Conservation (phyloP, 2,113 vertebrate species). For the Carassius auratus region DNA sequence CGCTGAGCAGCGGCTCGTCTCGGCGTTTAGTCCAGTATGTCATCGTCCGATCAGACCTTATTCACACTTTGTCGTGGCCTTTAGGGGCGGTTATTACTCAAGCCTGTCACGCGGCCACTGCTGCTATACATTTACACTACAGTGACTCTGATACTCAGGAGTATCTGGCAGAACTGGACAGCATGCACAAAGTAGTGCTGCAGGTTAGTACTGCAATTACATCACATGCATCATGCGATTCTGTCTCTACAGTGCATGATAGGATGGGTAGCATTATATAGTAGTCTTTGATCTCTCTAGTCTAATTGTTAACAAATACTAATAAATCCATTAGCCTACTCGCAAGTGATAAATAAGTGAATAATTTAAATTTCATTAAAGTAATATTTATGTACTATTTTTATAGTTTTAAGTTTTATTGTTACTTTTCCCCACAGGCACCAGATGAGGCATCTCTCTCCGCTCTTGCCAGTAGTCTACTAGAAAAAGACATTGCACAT, state of each 20-base stretch:
- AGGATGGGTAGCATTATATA: neutral
- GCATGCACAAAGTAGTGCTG: conserved; percentile 92
- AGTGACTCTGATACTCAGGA: conserved; percentile 79
- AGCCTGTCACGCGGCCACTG: conserved; percentile 87
- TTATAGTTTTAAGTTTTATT: neutral
- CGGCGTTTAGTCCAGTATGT: conserved; percentile 86
- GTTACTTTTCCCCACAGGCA: conserved; percentile 70
- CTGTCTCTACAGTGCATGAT: neutral
- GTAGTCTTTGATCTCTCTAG: neutral
- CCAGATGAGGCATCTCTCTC: conserved; percentile 80
- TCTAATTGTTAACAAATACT: neutral
- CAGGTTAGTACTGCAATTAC: conserved; percentile 75
- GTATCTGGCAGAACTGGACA: conserved; percentile 81
- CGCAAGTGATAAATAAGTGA: neutral
- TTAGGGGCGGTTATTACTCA: conserved; percentile 90
- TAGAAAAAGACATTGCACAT: conserved; percentile 78
- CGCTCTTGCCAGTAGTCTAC: conserved; percentile 74
- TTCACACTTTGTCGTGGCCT: conserved; percentile 78
- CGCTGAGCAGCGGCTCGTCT: conserved; percentile 55
- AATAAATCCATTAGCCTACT: neutral
- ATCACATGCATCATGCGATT: neutral
- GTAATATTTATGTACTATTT: neutral
- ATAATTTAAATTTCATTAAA: too few species aligned
- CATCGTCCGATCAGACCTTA: conserved; percentile 84
- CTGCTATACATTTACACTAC: conserved; percentile 80